Base-by-base conservation (phyloP, 1,140 invertebrate species). In the Drosophila ficusphila region DNA sequence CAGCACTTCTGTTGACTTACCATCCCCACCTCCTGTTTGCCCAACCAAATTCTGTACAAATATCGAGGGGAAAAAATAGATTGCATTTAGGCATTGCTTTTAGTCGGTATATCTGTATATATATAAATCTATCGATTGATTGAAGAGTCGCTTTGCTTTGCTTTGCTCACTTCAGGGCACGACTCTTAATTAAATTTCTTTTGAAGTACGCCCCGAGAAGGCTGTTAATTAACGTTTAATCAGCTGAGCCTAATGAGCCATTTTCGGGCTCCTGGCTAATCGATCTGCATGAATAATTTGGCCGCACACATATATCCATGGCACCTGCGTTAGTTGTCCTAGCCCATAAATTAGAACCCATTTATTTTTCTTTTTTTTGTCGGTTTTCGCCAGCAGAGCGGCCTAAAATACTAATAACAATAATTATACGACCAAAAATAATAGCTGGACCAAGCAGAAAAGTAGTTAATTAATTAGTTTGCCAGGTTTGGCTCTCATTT, bases 261-360 rank as follows among this genome's bases (percentile, higher is more conserved):
- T 71, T 83, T 61, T 56, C 67, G 33, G 71, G 79, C 25, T 79
- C 47, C 36, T 39, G 52, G 56, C 69, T 74, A 86, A 86, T 86
- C 81, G 81, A 88, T 69, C 76, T 79, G 72, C 81, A 65, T 76
- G 81, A 86, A 85, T 85, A 68, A 83, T 83, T 79, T 58, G 39
- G 41, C n/a, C 33, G 49, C 11, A 61, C 18, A 57, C 44, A 42
- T 46, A 53, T 41, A 67, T 58, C 48, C 53, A 54, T 33, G 23
- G 18, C 23, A 65, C 58, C 61, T 62, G 41, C 2, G 12, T 18
- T 33, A 19, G 14, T 54, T 58, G 47, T 33, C 60, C 36, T 41
- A 33, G 62, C 11, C 18, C 53, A 54, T 77, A 82, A 78, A 78
- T 82, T 78, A 36, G 31, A 18, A 3, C 5, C 27, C 29, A 34